Base-by-base conservation (phyloP, 2,113 vertebrate genomes). In the Percina caprodes region DNA sequence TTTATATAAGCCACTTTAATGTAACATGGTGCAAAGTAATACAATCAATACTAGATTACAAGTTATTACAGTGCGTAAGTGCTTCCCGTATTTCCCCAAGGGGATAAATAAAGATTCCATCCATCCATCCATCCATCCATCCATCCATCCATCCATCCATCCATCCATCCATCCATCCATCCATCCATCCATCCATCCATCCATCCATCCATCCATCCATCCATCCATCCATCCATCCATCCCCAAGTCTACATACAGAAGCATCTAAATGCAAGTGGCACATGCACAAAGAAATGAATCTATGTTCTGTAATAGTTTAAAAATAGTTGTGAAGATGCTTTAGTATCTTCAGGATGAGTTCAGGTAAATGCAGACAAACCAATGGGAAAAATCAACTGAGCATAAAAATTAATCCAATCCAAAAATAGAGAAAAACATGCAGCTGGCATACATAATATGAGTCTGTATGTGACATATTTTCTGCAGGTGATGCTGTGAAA, bases 21-120 rank as follows among this genome's bases (percentile, higher is more conserved):
- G 15, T 74, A 49, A 78, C 52, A 65, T 4, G 39, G 62, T 51
- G 35, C 59, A 86, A 73, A 71, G 55, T 33, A 56, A 73, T 33
- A 9, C 19, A 48, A 42, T 60, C 23, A 62, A 8, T 48, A 30
- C 8, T 58, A 23, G 8, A 67, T 65, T 63, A 71, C 30, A 59
- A 16, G 26, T 33, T 52, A 52, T 71, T 55, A 35, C 1, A 30
- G 11, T 18, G 54, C 30, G 33, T 73, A 42, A 42, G 39, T 42
- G 39, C 39, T 11, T 42, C 2, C 39, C 10, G 39, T 11, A 42
- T 42, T 42, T 42, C 39, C 39, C 10, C 39, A 42, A 42, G 39
- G 39, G 39, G 39, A 42, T 42, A 42, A 42, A 42, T 42, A 42
- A 42, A 39, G 39, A 39, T 39, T 35, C 33, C 3, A 35, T 11